phyloP scores from a whole-genome alignment of 2,113 vertebrate genomes.

The Vireo altiloquus region DNA sequence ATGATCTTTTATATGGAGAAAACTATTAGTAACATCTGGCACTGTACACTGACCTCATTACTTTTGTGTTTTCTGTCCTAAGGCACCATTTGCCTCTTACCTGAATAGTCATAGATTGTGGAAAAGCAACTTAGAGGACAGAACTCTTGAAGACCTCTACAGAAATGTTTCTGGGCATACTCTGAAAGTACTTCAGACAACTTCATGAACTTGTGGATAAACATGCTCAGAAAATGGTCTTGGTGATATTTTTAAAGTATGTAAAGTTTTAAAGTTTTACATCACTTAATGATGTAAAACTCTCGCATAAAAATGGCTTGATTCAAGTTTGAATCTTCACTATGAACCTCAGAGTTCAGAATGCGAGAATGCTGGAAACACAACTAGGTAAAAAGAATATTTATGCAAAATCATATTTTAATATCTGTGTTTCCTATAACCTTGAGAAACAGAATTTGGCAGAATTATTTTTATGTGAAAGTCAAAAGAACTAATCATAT shows the following conservation, averaged over 20 bases:
- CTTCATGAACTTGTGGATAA: background rate
- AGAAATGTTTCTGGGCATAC: background rate
- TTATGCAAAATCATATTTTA: background rate
- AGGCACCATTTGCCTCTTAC: background rate
- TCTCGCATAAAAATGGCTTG: background rate
- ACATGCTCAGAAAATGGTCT: background rate
- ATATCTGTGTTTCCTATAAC: background rate
- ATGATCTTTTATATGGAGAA: background rate
- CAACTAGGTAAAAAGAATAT: background rate
- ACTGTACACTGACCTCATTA: background rate
- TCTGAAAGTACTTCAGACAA: background rate
- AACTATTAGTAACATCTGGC: background rate
- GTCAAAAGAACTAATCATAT: background rate
- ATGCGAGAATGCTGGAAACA: background rate
- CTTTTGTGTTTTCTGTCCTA: background rate
- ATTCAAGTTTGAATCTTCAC: background rate
- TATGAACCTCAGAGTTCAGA: background rate
- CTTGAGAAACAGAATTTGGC: background rate
- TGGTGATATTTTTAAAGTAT: background rate
- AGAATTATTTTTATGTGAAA: background rate
- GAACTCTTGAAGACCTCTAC: background rate
- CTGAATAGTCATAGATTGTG: background rate
- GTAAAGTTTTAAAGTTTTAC: too few species aligned
- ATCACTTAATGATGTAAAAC: background rate
- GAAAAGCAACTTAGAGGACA: background rate